phyloP scores from a whole-genome alignment of 1,140 invertebrate species.

The Leucophenga varia region DNA sequence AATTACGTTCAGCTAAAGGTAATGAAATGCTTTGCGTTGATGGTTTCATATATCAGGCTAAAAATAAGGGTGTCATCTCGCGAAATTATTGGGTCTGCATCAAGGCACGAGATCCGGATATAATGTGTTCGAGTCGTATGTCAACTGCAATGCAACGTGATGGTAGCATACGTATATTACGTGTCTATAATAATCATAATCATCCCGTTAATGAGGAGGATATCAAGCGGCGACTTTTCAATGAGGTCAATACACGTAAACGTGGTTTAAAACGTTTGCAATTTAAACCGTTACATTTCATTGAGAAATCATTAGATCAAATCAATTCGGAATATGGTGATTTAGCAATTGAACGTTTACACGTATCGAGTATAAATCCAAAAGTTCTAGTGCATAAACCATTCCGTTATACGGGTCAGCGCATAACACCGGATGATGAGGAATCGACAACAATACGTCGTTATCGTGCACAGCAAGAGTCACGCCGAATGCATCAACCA shows the following conservation, averaged over 20 bases:
- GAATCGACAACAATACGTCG: no score
- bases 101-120: slow-evolving; percentile 38
- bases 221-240: slow-evolving; percentile 43
- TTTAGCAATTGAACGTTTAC: slow-evolving; percentile 35
- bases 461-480: no score
- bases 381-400: slow-evolving; percentile 40
- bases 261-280: slow-evolving; percentile 39
- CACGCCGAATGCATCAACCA: no score
- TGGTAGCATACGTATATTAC: slow-evolving; percentile 36
- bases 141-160: slow-evolving; percentile 40
- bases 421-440: no score
- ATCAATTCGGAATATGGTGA: slow-evolving; percentile 42
- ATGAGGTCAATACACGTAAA: slow-evolving; percentile 37
- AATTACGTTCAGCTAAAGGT: slow-evolving; percentile 44
- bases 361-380: slow-evolving; percentile 31
- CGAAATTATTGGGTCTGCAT: slow-evolving; percentile 52
- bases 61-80: slow-evolving; percentile 40
- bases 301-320: slow-evolving; percentile 40
- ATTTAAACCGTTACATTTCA: slow-evolving; percentile 37
- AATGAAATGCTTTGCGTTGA: slow-evolving; percentile 47
- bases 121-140: slow-evolving; percentile 47
- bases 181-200: slow-evolving; percentile 42
- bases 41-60: slow-evolving; percentile 48
- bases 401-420: slow-evolving; percentile 20
- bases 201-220: slow-evolving; percentile 44